Conservation (phyloP, 2,113 vertebrate genomes). For the Eonycteris spelaea region DNA sequence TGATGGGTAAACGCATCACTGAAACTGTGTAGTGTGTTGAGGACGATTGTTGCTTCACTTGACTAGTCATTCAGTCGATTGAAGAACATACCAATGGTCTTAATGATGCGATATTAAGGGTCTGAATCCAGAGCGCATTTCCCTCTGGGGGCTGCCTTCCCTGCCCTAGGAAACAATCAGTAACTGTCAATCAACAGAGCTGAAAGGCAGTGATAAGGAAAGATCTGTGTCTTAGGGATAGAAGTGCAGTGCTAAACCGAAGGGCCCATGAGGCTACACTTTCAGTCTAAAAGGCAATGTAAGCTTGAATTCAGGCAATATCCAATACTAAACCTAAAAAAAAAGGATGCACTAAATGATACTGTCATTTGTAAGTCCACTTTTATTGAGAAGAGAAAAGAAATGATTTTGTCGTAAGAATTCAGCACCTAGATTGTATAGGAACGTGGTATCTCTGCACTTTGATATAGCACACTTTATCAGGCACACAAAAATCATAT, state of each 20-base stretch:
- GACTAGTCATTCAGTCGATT: background rate
- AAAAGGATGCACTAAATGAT: background rate
- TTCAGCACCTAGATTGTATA: background rate
- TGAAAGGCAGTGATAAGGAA: background rate
- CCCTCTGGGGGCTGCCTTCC: background rate
- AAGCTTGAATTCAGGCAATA: background rate
- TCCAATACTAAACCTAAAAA: background rate
- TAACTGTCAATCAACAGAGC: background rate
- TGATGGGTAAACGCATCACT: accelerated
- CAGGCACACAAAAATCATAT: background rate
- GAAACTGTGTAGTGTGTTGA: background rate
- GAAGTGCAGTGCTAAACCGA: accelerated
- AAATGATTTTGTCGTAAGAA: background rate
- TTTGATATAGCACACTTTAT: background rate
- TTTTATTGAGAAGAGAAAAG: background rate
- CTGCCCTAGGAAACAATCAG: background rate
- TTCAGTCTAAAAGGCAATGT: background rate
- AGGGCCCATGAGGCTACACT: background rate
- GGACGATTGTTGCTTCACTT: background rate
- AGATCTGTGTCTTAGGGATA: accelerated
- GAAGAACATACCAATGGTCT: background rate
- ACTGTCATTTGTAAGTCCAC: background rate
- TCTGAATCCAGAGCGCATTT: accelerated
- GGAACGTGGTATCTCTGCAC: background rate
- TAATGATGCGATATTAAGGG: too few species aligned